Conservation (phyloP, 2,797 vertebrate species). For the Acanthiza pusilla region DNA sequence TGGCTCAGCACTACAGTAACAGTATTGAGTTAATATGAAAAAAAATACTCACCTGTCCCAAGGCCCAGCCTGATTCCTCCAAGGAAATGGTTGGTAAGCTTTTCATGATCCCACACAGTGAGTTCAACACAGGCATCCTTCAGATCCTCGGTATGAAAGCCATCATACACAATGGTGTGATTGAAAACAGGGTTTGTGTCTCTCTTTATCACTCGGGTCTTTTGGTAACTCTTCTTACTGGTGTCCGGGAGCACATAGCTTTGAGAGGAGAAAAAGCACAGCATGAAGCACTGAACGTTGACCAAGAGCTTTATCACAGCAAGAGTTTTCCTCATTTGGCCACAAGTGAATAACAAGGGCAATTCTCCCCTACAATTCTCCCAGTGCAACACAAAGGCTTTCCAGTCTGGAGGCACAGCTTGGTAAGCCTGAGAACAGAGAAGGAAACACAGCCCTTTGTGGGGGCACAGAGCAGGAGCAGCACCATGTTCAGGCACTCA, state of each 20-base stretch:
- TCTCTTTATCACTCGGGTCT: constrained; percentile 71
- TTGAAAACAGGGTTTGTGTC: constrained; percentile 73
- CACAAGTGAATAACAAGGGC: background rate
- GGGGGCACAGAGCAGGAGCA: background rate
- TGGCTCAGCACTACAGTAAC: background rate
- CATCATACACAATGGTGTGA: constrained; percentile 75
- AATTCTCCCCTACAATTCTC: background rate
- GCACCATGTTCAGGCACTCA: background rate
- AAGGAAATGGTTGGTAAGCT: constrained; percentile 74
- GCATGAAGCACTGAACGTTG: background rate
- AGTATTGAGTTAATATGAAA: background rate
- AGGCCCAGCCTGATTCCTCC: constrained; percentile 73
- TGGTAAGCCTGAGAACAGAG: background rate
- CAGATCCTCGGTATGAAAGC: constrained; percentile 72
- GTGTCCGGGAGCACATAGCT: constrained; percentile 76
- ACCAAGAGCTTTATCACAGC: background rate
- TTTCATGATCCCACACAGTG: constrained; percentile 76
- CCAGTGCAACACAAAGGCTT: background rate
- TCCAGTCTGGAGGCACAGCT: background rate
- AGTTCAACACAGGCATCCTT: constrained; percentile 74
- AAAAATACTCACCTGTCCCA: constrained; percentile 56
- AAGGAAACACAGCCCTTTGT: background rate
- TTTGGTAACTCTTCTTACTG: constrained; percentile 76
- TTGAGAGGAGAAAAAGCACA: background rate
- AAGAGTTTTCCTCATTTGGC: background rate